Evolutionary conservation across 2,888 invertebrate genomes (phyloP).

Genomic region (Dichetophora obliterata): DNA sequence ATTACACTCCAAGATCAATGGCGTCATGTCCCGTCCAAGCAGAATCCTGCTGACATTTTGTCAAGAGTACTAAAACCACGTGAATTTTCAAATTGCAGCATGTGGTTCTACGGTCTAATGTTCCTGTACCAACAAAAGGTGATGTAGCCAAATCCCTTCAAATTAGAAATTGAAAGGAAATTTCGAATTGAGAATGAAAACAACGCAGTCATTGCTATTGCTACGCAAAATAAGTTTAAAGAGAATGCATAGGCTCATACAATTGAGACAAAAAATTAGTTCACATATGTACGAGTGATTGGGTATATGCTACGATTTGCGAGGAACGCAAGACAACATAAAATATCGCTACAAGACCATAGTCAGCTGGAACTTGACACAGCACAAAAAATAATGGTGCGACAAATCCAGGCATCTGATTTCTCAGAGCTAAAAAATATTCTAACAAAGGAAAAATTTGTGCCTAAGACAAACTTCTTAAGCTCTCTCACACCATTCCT

Average conservation of each 20-base stretch:
- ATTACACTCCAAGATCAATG: constrained; percentile 11
- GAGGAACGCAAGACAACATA: not conserved
- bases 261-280: not conserved
- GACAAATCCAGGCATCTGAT: not conserved
- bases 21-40: constrained; percentile 29
- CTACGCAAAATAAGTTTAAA: not conserved
- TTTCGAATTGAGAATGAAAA: not conserved
- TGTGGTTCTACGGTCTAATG: constrained; percentile 43
- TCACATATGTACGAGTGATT: not conserved
- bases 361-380: not conserved
- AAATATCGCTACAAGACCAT: not conserved
- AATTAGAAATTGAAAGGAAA: not conserved
- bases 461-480: not conserved
- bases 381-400: not conserved
- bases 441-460: not conserved
- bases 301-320: not conserved
- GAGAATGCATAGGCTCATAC: not conserved
- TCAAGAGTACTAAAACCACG: constrained; percentile 37
- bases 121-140: not conserved
- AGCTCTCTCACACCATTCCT: no score
- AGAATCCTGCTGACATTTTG: constrained; percentile 41
- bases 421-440: not conserved
- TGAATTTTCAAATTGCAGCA: constrained; percentile 29
- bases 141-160: not conserved
- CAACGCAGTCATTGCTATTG: not conserved